These are phyloP conservation scores for Sarcophaga subvicina DNA, from an alignment of 2,888 invertebrate genomes.

Conservation along the genomic window DNA sequence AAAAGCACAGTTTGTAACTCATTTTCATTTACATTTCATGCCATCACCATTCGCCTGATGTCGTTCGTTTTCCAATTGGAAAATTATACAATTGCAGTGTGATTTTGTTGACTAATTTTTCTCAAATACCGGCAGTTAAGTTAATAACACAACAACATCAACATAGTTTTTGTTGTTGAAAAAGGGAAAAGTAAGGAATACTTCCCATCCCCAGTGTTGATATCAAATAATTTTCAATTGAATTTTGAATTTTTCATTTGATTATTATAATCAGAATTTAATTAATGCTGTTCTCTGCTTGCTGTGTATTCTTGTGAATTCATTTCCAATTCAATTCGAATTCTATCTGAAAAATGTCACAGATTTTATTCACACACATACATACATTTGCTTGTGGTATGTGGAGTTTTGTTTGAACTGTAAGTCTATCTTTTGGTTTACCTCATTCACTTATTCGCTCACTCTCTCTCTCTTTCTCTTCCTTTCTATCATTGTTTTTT, in stretches of 20 bases:
- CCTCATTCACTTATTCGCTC: too few species aligned
- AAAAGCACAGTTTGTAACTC: background rate
- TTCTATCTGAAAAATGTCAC: too few species aligned
- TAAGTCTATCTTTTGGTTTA: background rate
- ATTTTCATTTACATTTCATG: background rate
- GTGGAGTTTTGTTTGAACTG: slow-evolving; percentile 42
- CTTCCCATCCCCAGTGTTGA: background rate
- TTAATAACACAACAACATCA: background rate
- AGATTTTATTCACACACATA: too few species aligned
- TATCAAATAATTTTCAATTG: too few species aligned
- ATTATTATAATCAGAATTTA: too few species aligned
- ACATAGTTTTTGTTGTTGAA: too few species aligned
- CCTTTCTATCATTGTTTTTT: background rate
- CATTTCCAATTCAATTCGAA: too few species aligned
- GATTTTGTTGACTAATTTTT: background rate
- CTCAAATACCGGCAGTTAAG: background rate
- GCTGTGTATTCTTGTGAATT: too few species aligned
- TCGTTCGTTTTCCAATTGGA: background rate
- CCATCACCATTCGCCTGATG: background rate
- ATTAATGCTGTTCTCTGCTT: too few species aligned
- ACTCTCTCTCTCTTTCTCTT: too few species aligned
- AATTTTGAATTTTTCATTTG: too few species aligned
- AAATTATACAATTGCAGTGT: background rate
- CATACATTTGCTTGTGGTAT: slow-evolving; percentile 20
- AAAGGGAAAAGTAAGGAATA: background rate